A percentile compares a stretch with the other conserved stretches of the same genome.
Conservation (phyloP, 2,113 vertebrate genomes). For the Pelusios castaneus region DNA sequence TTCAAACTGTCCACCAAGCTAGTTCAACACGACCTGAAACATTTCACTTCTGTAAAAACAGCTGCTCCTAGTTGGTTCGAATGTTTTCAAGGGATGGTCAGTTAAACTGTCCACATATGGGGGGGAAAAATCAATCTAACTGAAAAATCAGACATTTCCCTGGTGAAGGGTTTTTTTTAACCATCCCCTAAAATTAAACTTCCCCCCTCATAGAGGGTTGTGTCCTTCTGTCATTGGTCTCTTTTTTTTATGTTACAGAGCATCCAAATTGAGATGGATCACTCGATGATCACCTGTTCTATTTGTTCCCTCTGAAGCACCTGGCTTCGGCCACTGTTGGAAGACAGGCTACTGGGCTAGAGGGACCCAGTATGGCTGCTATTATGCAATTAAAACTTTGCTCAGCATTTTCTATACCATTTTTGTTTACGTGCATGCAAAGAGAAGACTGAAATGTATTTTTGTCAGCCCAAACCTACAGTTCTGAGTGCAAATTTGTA, state of each 20-base stretch:
- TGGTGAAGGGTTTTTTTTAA: neutral
- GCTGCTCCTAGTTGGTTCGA: conserved; percentile 46
- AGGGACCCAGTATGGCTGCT: too few relatives aligned
- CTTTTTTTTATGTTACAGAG: neutral
- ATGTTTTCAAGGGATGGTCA: conserved; percentile 20
- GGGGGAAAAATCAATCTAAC: too few relatives aligned
- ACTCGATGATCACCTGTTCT: too few relatives aligned
- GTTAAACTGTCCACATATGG: neutral
- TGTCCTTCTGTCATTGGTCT: neutral
- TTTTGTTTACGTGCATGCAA: neutral
- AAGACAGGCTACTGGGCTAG: too few relatives aligned
- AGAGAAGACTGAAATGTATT: neutral
- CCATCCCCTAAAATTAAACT: neutral
- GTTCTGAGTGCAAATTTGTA: neutral
- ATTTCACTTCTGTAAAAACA: conserved; percentile 66
- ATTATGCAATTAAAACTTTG: neutral
- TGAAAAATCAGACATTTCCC: conserved; percentile 1
- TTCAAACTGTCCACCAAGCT: conserved; percentile 29
- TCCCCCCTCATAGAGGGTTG: neutral
- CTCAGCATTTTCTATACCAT: neutral
- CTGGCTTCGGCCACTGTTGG: too few relatives aligned
- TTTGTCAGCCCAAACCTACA: neutral
- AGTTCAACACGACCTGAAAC: conserved; percentile 45
- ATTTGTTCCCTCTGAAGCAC: too few relatives aligned
- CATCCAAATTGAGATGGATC: neutral